Evolutionary conservation across 1,140 invertebrate genomes (phyloP).

Genomic region (Akabosia matsudoensis): DNA sequence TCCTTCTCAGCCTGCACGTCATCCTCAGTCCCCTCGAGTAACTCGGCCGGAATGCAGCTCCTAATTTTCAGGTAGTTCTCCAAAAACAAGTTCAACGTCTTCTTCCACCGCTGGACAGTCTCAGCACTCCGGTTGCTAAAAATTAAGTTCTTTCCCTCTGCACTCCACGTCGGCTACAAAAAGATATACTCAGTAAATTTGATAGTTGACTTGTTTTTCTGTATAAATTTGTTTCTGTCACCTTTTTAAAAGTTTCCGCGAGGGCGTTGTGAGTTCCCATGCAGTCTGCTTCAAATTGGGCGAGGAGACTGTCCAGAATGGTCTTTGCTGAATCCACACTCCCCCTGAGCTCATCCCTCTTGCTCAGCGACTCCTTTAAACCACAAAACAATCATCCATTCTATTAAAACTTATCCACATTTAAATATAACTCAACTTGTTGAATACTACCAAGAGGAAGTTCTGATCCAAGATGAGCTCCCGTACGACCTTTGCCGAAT

Average conservation of each 20-base stretch:
- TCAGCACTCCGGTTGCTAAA: background rate
- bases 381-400: background rate
- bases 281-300: background rate
- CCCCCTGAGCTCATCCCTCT: background rate
- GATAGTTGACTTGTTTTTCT: background rate
- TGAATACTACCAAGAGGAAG: background rate
- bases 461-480: background rate
- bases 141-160: background rate
- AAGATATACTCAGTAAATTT: background rate
- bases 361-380: background rate
- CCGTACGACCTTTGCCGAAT: background rate
- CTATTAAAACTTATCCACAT: background rate
- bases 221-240: background rate
- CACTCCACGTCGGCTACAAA: background rate
- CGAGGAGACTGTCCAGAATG: background rate
- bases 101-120: background rate
- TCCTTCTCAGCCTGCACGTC: background rate
- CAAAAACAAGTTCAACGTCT: background rate
- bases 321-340: background rate
- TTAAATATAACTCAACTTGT: background rate
- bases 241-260: background rate
- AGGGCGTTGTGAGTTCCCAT: background rate
- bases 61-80: slow-evolving; percentile 1
- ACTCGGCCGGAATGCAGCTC: background rate
- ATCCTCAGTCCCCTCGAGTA: background rate